Percentiles rank a stretch among this genome's conserved stretches.
Evolutionary conservation across 2,113 vertebrate genomes (phyloP).

Genomic region (Protobothrops mucrosquamatus): DNA sequence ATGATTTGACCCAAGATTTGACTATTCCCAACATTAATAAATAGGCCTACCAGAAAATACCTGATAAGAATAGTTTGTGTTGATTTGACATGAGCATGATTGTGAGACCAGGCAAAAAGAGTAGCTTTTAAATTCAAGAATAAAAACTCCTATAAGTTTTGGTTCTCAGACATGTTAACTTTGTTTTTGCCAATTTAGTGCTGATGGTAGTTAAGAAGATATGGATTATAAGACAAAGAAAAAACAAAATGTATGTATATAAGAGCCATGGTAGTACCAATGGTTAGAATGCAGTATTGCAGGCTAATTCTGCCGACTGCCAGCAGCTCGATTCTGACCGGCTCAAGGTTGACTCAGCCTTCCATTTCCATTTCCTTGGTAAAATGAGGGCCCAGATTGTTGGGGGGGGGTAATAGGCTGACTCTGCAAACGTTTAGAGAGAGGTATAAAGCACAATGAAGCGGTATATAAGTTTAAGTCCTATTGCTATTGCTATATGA

Average conservation of each 20-base stretch:
- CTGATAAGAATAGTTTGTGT: not conserved
- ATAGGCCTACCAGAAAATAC: not conserved
- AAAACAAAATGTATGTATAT: not conserved
- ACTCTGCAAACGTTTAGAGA: no score
- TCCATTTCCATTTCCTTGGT: not conserved
- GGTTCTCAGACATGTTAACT: not conserved
- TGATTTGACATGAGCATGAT: not conserved
- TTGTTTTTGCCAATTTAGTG: not conserved
- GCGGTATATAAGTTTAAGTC: not conserved
- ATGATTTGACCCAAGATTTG: not conserved
- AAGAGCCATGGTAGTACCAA: no score
- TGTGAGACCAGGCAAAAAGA: not conserved
- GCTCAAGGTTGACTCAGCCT: not conserved
- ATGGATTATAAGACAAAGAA: constrained; percentile 12
- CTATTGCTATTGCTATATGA: not conserved
- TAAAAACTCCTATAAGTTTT: not conserved
- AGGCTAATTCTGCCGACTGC: no score
- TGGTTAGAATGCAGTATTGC: no score
- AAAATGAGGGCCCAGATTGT: not conserved
- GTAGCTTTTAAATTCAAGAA: not conserved
- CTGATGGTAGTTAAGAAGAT: not conserved
- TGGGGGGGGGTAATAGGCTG: no score
- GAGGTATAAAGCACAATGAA: not conserved
- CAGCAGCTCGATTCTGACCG: no score
- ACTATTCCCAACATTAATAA: not conserved